Base-by-base conservation (phyloP, 1,140 invertebrate genomes). In the Glossosoma conforme region DNA sequence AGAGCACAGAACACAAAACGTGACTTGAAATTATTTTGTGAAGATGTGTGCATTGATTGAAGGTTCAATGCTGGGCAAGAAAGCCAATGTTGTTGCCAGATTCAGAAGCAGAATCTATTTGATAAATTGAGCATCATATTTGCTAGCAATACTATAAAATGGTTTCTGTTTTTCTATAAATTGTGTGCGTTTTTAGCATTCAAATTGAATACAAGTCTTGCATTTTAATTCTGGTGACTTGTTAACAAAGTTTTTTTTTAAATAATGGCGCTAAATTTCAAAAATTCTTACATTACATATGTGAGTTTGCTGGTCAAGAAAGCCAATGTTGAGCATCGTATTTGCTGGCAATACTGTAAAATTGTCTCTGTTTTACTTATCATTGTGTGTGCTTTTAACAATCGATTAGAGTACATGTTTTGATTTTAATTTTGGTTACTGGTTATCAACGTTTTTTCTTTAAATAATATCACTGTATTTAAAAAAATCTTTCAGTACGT, bases 1-100 rank as follows among this genome's bases (percentile, higher is more conserved):
- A 52, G 38, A 42, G n/a, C 18, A 24, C 11, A 28, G 6, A 28
- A 6, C n/a, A n/a, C n/a, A 28, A 28, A 28, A 28, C n/a, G n/a
- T 28, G 24, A 28, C 3, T 17, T 44, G 13, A 15, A 44, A 30
- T 30, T 14, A 13, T 28, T 8, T 24, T 25, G 24, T 15, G 4
- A 15, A 40, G 4, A 8, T 18, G 3, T 8, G 33, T 36, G 14
- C 14, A 36, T 36, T 9, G 6, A 36, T 36, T 15, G 5, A 9
- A 9, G 6, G 5, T 5, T 36, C 5, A 15, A 36, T 15, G 9
- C 25, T 15, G 9, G 6, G 9, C 14, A 9, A 9, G 9, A 9
- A 36, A 36, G 8, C 8, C 5, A 36, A 36, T 36, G 33, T 14
- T 36, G 5, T 11, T 5, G 5, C 5, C 5, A 15, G 5, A 11